Conservation (phyloP, 2,797 vertebrate genomes). For the Hippopotamyrus pictus region DNA sequence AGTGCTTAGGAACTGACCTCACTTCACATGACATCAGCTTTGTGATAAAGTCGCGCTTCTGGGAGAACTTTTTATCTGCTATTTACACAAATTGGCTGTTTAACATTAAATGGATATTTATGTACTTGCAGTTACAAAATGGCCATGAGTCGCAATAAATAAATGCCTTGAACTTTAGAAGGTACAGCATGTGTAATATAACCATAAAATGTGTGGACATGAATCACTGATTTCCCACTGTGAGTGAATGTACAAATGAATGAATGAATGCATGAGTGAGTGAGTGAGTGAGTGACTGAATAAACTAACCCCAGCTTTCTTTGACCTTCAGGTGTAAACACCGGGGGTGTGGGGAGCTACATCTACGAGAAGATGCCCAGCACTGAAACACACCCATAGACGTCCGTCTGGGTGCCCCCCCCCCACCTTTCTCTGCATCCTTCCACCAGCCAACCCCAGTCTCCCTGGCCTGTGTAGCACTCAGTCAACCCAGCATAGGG, state of each 20-base stretch:
- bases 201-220: not conserved
- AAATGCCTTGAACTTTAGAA: not conserved
- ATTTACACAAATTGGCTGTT: not conserved
- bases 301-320: not conserved
- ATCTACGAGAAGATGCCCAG: constrained; percentile 91
- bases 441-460: not conserved
- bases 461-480: not conserved
- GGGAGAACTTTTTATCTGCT: not conserved
- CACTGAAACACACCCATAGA: constrained; percentile 77
- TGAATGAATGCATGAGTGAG: not conserved
- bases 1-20: not conserved
- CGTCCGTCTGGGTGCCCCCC: constrained; percentile 12
- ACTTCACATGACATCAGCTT: not conserved
- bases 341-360: constrained; percentile 94
- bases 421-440: not conserved
- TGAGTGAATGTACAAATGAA: not conserved
- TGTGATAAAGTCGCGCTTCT: not conserved
- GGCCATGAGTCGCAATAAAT: not conserved
- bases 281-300: not conserved
- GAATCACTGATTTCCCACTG: not conserved
- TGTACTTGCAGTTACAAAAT: not conserved
- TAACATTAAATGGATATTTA: not conserved
- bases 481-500: not conserved
- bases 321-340: constrained; percentile 83
- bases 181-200: not conserved